Evolutionary conservation across 2,797 vertebrate species (phyloP).

Genomic region (Huso huso): DNA sequence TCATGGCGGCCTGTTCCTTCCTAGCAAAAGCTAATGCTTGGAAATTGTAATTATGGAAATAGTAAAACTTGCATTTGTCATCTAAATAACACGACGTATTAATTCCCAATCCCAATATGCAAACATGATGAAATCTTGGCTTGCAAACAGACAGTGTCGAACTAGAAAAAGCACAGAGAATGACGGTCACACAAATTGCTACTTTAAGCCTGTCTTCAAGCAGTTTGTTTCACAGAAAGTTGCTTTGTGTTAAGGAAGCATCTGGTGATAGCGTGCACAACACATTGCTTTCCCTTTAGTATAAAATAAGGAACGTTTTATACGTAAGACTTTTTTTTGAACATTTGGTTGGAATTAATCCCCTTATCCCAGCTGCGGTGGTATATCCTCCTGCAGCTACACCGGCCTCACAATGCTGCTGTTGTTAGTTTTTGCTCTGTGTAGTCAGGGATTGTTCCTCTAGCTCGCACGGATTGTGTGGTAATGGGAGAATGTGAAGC

Average conservation of each 20-base stretch:
- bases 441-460: conserved; percentile 61
- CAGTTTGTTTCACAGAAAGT: too few relatives aligned
- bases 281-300: neutral
- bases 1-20: too few relatives aligned
- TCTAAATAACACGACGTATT: too few relatives aligned
- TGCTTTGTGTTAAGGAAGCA: neutral
- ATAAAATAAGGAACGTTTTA: neutral
- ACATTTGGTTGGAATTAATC: neutral
- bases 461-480: conserved; percentile 57
- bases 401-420: conserved; percentile 62
- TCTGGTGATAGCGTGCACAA: neutral
- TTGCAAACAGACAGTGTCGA: too few relatives aligned
- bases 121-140: too few relatives aligned
- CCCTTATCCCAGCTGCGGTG: conserved; percentile 50
- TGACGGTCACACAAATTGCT: too few relatives aligned
- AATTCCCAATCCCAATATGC: too few relatives aligned
- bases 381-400: conserved; percentile 35
- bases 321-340: neutral
- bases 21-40: too few relatives aligned
- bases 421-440: conserved; percentile 68
- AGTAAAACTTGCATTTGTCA: too few relatives aligned
- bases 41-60: too few relatives aligned
- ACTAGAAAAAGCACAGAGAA: too few relatives aligned
- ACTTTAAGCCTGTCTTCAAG: too few relatives aligned
- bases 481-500: conserved; percentile 48